A percentile compares a stretch with the other conserved stretches of the same genome.
Evolutionary conservation across 2,797 vertebrate genomes (phyloP).

Genomic region (Malacoraja senta): DNA sequence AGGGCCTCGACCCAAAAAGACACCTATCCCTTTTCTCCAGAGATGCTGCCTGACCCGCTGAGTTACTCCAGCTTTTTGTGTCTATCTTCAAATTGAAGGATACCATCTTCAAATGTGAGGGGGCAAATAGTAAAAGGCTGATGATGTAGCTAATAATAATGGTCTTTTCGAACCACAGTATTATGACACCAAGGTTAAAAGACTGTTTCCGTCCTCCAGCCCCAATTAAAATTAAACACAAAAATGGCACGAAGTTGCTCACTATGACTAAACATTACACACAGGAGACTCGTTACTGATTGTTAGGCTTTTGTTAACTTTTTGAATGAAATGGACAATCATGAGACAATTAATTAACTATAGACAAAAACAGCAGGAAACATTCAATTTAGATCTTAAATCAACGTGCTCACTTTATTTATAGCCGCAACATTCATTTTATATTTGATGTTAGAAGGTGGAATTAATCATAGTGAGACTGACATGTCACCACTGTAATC

Average conservation of each 20-base stretch:
- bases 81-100: not conserved
- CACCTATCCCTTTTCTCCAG: too few species aligned
- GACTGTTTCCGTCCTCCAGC: not conserved
- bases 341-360: not conserved
- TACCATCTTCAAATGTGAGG: not conserved
- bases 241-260: not conserved
- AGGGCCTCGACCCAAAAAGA: too few species aligned
- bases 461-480: conserved; percentile 10
- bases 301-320: not conserved
- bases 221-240: conserved; percentile 14
- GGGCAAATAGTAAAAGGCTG: not conserved
- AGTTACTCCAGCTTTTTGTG: too few species aligned
- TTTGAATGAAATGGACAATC: conserved; percentile 6
- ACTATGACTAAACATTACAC: not conserved
- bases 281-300: conserved; percentile 1
- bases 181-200: not conserved
- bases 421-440: not conserved
- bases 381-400: not conserved
- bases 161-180: not conserved
- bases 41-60: too few species aligned
- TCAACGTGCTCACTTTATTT: not conserved
- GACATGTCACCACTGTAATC: not conserved
- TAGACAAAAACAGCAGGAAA: conserved; percentile 1
- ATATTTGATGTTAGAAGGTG: conserved; percentile 8
- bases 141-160: not conserved